Conservation (phyloP, 2,797 vertebrate species). For the Apogon hyalosoma region DNA sequence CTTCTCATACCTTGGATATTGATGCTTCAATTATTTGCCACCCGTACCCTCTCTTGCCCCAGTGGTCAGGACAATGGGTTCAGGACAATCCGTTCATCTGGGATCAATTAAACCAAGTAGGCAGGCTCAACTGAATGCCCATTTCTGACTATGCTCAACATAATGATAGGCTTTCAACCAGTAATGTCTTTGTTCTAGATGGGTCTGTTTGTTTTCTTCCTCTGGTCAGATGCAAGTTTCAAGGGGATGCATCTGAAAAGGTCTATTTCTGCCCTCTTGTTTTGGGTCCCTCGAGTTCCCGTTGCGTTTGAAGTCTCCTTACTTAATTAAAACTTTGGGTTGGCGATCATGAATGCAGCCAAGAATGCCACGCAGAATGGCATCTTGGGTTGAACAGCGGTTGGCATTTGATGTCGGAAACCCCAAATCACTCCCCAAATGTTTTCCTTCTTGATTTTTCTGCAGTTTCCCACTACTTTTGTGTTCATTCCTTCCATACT, state of each 20-base stretch:
- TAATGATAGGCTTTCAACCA: slow-evolving; percentile 79
- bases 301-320: slow-evolving; percentile 65
- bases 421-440: slow-evolving; percentile 64
- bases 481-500: slow-evolving; percentile 40
- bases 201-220: slow-evolving; percentile 75
- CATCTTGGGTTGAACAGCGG: slow-evolving; percentile 65
- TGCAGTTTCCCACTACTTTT: slow-evolving; percentile 42
- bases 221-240: slow-evolving; percentile 61
- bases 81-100: slow-evolving; percentile 68
- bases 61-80: slow-evolving; percentile 44
- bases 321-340: slow-evolving; percentile 72
- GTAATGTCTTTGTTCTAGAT: slow-evolving; percentile 73
- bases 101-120: slow-evolving; percentile 72
- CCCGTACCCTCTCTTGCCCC: slow-evolving; percentile 16
- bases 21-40: slow-evolving; percentile 10
- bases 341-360: slow-evolving; percentile 65
- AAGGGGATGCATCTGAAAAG: slow-evolving; percentile 64
- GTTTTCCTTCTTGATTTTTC: slow-evolving; percentile 45
- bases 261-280: slow-evolving; percentile 71
- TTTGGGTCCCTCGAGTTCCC: slow-evolving; percentile 61
- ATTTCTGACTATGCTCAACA: slow-evolving; percentile 60
- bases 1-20: background rate
- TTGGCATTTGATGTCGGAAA: slow-evolving; percentile 64
- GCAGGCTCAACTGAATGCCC: slow-evolving; percentile 52
- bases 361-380: slow-evolving; percentile 62